A percentile compares a stretch with the other conserved stretches of the same genome.
These are phyloP conservation scores for Dufourea novaeangliae DNA, from an alignment of 1,140 invertebrate species.

Conservation along the genomic window DNA sequence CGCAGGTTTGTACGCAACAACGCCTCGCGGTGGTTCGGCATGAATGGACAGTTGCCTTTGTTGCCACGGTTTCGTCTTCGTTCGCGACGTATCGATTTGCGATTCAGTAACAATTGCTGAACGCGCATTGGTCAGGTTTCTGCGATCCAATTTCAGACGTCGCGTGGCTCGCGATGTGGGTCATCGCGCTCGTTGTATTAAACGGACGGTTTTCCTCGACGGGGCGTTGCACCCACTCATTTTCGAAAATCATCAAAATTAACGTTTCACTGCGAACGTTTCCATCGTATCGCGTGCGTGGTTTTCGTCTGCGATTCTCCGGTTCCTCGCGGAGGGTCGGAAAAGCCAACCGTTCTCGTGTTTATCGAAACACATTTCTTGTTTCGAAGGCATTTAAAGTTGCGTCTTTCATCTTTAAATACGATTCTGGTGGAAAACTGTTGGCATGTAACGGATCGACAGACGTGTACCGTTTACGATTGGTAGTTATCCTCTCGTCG, in stretches of 20 bases:
- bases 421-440: constrained; percentile 30
- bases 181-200: constrained; percentile 21
- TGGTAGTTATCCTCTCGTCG: constrained; percentile 25
- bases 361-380: no score
- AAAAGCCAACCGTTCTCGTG: no score
- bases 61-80: constrained; percentile 35
- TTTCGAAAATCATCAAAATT: no score
- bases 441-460: constrained; percentile 39
- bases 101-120: constrained; percentile 20
- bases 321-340: background rate
- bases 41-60: constrained; percentile 16
- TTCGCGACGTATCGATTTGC: constrained; percentile 39
- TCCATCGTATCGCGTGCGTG: no score
- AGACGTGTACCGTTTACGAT: constrained; percentile 44
- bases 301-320: no score
- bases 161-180: background rate
- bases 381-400: no score
- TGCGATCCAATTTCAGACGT: constrained; percentile 24
- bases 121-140: constrained; percentile 12
- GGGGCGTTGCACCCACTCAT: no score
- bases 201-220: background rate
- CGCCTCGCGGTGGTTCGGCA: background rate
- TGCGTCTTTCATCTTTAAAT: background rate
- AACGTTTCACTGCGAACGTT: background rate
- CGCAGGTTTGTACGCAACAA: background rate